A percentile compares a stretch with the other conserved stretches of the same genome.
Conservation (phyloP, 2,113 vertebrate genomes). For the Malurus elegans region DNA sequence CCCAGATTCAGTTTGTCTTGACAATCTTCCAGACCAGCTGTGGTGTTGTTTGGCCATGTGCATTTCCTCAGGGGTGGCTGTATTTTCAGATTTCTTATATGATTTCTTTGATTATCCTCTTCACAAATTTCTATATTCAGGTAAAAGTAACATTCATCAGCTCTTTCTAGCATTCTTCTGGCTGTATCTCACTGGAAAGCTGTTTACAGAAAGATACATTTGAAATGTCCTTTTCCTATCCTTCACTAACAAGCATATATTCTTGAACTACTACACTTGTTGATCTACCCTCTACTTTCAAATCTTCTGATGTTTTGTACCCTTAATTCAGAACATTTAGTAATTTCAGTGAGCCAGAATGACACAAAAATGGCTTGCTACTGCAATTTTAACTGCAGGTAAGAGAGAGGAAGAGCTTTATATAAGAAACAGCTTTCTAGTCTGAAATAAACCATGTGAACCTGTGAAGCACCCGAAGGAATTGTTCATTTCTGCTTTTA, state of each 20-base stretch:
- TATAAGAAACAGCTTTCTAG: not conserved
- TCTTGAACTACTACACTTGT: not conserved
- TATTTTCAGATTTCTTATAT: slow-evolving; percentile 95
- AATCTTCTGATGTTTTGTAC: not conserved
- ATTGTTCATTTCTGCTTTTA: not conserved
- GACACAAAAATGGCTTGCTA: not conserved
- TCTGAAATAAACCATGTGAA: slow-evolving; percentile 3
- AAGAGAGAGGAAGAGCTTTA: not conserved
- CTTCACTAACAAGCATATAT: not conserved
- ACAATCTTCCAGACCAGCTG: slow-evolving; percentile 89
- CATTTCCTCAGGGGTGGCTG: slow-evolving; percentile 89
- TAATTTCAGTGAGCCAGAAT: not conserved
- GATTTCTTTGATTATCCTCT: slow-evolving; percentile 89
- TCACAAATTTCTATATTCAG: slow-evolving; percentile 95
- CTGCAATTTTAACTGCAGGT: not conserved
- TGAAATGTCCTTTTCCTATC: not conserved
- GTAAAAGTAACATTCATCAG: slow-evolving; percentile 60
- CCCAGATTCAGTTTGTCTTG: slow-evolving; percentile 90
- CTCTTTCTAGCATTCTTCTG: not conserved
- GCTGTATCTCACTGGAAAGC: not conserved
- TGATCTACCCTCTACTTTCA: not conserved
- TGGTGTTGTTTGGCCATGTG: slow-evolving; percentile 88
- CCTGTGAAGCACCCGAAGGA: not conserved
- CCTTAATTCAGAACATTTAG: not conserved
- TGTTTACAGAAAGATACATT: not conserved